Evolutionary conservation across 2,797 vertebrate species (phyloP), one percentile per base, ranked within the genome.

Genomic region (Dallia pectoralis): DNA sequence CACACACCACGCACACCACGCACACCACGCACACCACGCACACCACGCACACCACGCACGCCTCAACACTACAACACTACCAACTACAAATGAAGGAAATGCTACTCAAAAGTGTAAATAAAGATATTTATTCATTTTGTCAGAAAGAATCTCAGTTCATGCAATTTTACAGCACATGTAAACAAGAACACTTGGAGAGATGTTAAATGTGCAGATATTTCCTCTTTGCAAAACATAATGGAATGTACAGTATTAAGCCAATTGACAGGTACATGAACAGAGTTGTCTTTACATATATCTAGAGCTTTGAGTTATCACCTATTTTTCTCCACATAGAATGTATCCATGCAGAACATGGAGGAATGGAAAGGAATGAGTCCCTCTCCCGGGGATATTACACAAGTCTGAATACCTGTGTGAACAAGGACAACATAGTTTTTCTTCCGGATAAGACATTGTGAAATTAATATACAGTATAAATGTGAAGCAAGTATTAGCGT

Each of bases 161-260:
- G 93, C 93, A 93, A 89, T 92, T 89, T 69, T 93, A 95, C 92
- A 96, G 92, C 94, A 94, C 89, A 86, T 75, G 93, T 94, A 96
- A 96, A 96, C 93, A 95, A 88, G 90, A 89, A 91, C 90, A 90
- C 83, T 87, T 87, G 81, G 82, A 91, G 82, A 90, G 81, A 83
- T 83, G 85, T 88, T 84, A 87, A 91, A 91, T 85, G 89, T 86
- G 88, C 84, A 88, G 82, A 83, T 87, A 88, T 93, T 88, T 89
- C 36, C 82, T 85, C 70, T 16, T 72, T 69, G 81, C 87, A 86
- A 91, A 83, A 88, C 84, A 91, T 84, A 91, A 86, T 91, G 93
- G 94, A 96, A 96, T 94, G 93, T 91, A 87, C 79, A 85, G 76
- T 75, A 79, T 89, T 88, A 86, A 91, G 89, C 85, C 82, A 67